Percentiles rank a stretch among this genome's conserved stretches.
These are phyloP conservation scores for Chaetorhynchus papuensis DNA, from an alignment of 2,113 vertebrate genomes.

Conservation along the genomic window DNA sequence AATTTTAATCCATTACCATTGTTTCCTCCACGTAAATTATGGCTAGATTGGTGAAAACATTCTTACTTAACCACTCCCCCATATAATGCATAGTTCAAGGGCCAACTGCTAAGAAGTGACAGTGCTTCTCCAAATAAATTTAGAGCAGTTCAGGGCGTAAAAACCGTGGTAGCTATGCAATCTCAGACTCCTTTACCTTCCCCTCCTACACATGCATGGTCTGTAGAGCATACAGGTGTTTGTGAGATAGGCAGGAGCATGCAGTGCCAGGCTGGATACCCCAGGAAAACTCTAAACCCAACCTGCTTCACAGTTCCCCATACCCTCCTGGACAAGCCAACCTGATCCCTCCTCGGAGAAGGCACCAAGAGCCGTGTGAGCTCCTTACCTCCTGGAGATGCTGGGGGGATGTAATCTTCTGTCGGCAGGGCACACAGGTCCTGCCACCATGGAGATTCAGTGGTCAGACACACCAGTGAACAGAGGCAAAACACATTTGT, in stretches of 20 bases:
- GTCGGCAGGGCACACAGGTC: accelerated
- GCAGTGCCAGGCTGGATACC: accelerated
- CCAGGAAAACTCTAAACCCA: not conserved
- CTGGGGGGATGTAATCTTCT: not conserved
- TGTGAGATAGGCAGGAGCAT: not conserved
- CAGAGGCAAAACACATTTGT: not conserved
- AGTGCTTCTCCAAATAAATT: not conserved
- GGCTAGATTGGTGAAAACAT: not conserved
- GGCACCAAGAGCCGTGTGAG: accelerated
- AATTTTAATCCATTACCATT: not conserved
- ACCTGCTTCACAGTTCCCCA: not conserved
- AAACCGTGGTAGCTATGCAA: not conserved
- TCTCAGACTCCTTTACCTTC: not conserved
- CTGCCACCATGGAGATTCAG: accelerated
- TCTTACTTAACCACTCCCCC: not conserved
- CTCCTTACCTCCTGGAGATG: not conserved
- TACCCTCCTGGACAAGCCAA: not conserved
- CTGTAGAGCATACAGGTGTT: not conserved
- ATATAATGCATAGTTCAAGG: not conserved
- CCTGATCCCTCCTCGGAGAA: not conserved
- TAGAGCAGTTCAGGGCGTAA: not conserved
- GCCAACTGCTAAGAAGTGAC: not conserved
- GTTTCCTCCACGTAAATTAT: not conserved
- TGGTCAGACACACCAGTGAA: not conserved
- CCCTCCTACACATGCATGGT: accelerated